Evolutionary conservation across 1,140 invertebrate species (phyloP).

Genomic region (Sarcophaga peregrina): DNA sequence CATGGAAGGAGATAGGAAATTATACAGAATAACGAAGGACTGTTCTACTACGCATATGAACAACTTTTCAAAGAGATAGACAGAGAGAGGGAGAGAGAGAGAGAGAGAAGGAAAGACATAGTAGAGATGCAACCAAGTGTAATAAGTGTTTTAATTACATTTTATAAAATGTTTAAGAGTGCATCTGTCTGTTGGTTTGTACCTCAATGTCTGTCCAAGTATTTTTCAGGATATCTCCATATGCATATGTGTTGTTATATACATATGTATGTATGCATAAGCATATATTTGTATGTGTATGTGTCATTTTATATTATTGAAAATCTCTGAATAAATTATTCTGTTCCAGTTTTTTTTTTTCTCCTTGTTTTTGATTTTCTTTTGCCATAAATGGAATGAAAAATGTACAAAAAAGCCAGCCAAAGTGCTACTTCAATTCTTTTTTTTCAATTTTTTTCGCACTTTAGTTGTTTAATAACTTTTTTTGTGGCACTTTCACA

Average conservation of each 20-base stretch:
- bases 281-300: neutral
- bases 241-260: neutral
- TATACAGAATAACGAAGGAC: too few relatives aligned
- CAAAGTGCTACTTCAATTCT: too few relatives aligned
- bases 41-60: too few relatives aligned
- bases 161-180: conserved; percentile 23
- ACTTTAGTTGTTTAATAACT: neutral
- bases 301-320: conserved; percentile 10
- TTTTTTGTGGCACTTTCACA: neutral
- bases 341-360: neutral
- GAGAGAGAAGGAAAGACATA: neutral
- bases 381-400: neutral
- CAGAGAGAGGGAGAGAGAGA: too few relatives aligned
- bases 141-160: conserved; percentile 41
- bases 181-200: neutral
- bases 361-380: neutral
- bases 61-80: too few relatives aligned
- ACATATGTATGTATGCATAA: neutral
- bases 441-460: too few relatives aligned
- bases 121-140: conserved; percentile 13
- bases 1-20: too few relatives aligned
- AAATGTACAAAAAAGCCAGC: neutral
- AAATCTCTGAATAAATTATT: conserved; percentile 34
- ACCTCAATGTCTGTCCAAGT: too few relatives aligned
- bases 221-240: too few relatives aligned